These are phyloP conservation scores for Danaus chrysippus DNA, from an alignment of 2,888 invertebrate species.

Conservation along the genomic window DNA sequence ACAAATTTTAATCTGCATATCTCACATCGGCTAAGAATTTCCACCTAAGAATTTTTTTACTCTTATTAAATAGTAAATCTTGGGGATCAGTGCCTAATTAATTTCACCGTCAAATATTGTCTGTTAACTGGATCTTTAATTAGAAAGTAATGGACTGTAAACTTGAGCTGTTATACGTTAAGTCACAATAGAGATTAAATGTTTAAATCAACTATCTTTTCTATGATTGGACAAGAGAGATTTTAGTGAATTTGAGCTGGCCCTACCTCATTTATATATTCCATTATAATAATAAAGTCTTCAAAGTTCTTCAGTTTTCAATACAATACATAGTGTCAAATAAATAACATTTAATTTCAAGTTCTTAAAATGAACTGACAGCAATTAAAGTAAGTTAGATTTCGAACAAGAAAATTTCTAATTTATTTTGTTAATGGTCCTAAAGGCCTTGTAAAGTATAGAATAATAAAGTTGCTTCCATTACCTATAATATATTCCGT, in stretches of 20 bases:
- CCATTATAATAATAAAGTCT: constrained; percentile 22
- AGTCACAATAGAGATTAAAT: constrained; percentile 47
- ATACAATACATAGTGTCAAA: background rate
- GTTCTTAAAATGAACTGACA: constrained; percentile 1
- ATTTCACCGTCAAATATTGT: too few species aligned
- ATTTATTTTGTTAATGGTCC: background rate
- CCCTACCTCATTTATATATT: constrained; percentile 4
- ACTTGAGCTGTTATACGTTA: constrained; percentile 38
- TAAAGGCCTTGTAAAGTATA: constrained; percentile 11
- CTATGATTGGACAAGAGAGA: constrained; percentile 33
- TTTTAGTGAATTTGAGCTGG: constrained; percentile 17
- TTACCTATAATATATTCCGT: constrained; percentile 17
- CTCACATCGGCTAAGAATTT: too few species aligned
- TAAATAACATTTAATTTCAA: background rate
- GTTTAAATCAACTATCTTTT: constrained; percentile 36
- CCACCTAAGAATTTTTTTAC: too few species aligned
- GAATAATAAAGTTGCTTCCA: constrained; percentile 27
- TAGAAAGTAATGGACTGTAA: constrained; percentile 35
- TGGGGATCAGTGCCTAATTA: too few species aligned
- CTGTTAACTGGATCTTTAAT: constrained; percentile 16
- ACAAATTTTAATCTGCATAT: too few species aligned
- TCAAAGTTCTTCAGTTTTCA: background rate
- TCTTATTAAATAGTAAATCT: too few species aligned
- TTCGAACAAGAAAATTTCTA: background rate
- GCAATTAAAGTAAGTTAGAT: background rate